Evolutionary conservation across 2,888 invertebrate species (phyloP).

Genomic region (Orchestes rusci): DNA sequence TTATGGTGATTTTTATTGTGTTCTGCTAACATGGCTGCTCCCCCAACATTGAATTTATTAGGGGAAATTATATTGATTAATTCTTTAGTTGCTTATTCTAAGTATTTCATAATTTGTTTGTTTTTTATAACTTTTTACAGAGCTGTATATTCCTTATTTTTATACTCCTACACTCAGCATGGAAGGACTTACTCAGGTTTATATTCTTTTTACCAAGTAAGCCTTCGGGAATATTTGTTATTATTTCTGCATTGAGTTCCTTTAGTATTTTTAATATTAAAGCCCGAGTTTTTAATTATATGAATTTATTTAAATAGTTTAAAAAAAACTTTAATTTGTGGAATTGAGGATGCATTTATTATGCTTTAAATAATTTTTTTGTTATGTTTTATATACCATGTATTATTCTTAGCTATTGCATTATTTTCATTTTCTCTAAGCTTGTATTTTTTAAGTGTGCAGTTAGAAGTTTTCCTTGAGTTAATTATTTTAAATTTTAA

Average conservation of each 20-base stretch:
- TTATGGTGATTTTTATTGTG: conserved; percentile 61
- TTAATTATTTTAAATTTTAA: conserved; percentile 50
- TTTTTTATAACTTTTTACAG: conserved; percentile 57
- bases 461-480: conserved; percentile 40
- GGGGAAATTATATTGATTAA: conserved; percentile 60
- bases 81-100: conserved; percentile 49
- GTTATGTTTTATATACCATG: too few species aligned
- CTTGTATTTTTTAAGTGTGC: neutral
- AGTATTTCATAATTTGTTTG: too few species aligned
- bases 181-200: conserved; percentile 48
- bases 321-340: conserved; percentile 64
- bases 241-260: conserved; percentile 57
- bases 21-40: conserved; percentile 58
- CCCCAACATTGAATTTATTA: conserved; percentile 60
- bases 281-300: conserved; percentile 46
- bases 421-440: conserved; percentile 32
- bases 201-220: conserved; percentile 47
- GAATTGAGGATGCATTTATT: conserved; percentile 52
- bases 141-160: conserved; percentile 56
- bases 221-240: conserved; percentile 53
- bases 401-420: too few species aligned
- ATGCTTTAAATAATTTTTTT: conserved; percentile 48
- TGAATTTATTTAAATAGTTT: conserved; percentile 59
- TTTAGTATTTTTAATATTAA: conserved; percentile 56
- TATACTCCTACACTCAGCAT: conserved; percentile 58